phyloP scores from a whole-genome alignment of 2,888 invertebrate species.

The Parnassius apollo region DNA sequence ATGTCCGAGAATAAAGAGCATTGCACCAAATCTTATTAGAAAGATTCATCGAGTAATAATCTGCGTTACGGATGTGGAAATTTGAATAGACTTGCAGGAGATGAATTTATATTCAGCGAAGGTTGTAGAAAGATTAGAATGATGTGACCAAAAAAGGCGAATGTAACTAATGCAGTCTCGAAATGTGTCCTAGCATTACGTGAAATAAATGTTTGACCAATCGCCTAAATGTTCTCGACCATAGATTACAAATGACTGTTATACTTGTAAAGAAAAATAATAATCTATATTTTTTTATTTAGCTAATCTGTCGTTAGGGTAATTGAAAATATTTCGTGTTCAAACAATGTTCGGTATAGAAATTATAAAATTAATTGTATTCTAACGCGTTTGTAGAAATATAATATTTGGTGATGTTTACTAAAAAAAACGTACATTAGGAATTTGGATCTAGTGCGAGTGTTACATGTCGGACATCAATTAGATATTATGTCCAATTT shows the following conservation, averaged over 20 bases:
- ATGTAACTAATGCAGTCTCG: slow-evolving; percentile 1
- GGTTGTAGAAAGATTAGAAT: slow-evolving; percentile 3
- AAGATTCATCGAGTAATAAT: too few species aligned
- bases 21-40: not conserved
- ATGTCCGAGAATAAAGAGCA: slow-evolving; percentile 6
- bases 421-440: slow-evolving; percentile 34
- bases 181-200: slow-evolving; percentile 4
- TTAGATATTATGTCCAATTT: slow-evolving; percentile 24
- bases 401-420: slow-evolving; percentile 45
- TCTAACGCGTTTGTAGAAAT: slow-evolving; percentile 54
- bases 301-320: slow-evolving; percentile 74
- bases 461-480: slow-evolving; percentile 7
- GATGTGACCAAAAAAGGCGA: not conserved
- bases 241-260: slow-evolving; percentile 69
- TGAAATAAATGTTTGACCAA: slow-evolving; percentile 54
- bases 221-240: slow-evolving; percentile 61
- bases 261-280: slow-evolving; percentile 55
- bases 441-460: not conserved
- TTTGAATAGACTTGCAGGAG: slow-evolving; percentile 1
- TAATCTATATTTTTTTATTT: slow-evolving; percentile 77
- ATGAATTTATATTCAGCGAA: slow-evolving; percentile 9
- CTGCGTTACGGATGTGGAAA: too few species aligned
- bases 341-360: slow-evolving; percentile 64
- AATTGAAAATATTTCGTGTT: slow-evolving; percentile 70
- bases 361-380: slow-evolving; percentile 56